These are phyloP conservation scores for Thalassaphorura encarpata DNA, from an alignment of 1,140 invertebrate genomes.

Conservation along the genomic window DNA sequence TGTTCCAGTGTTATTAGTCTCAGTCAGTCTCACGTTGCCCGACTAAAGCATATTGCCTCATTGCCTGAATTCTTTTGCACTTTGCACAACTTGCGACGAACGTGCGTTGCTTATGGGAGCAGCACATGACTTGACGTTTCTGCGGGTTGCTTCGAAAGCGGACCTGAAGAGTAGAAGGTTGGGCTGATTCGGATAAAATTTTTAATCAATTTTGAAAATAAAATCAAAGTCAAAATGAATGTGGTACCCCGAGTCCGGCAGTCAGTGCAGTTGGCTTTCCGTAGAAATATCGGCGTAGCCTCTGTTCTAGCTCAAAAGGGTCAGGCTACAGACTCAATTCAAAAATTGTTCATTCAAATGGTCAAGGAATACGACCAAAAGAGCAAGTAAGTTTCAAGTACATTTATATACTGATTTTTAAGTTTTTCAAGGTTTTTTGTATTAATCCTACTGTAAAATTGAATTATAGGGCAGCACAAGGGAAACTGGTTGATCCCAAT, in stretches of 20 bases:
- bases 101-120: no score
- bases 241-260: constrained; percentile 16
- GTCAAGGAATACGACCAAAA: constrained; percentile 76
- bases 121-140: no score
- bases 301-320: constrained; percentile 48
- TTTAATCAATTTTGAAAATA: no score
- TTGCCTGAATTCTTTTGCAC: no score
- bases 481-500: constrained; percentile 68
- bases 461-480: constrained; percentile 44
- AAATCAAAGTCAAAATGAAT: constrained; percentile 27
- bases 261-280: constrained; percentile 10
- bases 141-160: no score
- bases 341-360: constrained; percentile 87
- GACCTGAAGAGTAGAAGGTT: no score
- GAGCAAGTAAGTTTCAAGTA: constrained; percentile 47
- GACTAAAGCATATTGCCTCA: no score
- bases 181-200: no score
- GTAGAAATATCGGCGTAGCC: constrained; percentile 29
- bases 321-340: constrained; percentile 75
- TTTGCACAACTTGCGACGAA: no score
- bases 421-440: not conserved
- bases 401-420: not conserved
- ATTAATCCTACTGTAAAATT: not conserved
- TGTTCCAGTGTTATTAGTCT: no score
- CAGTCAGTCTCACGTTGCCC: no score